Base-by-base conservation (phyloP, 2,113 vertebrate genomes). In the Plecturocebus donacophilus region DNA sequence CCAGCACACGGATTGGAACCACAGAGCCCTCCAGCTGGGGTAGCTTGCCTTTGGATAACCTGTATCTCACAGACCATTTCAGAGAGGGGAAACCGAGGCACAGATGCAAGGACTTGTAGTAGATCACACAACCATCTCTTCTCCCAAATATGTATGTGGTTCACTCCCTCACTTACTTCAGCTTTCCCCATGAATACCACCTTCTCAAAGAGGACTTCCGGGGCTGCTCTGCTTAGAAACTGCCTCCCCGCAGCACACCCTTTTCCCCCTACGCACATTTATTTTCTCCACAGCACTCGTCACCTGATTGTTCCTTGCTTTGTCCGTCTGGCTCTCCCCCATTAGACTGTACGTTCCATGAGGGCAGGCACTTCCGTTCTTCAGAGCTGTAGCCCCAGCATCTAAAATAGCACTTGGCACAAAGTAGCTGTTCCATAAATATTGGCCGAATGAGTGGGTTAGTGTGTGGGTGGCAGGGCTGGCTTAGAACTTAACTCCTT, bases 81-180 rank as follows among this genome's bases (percentile, higher is more conserved):
- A 45, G 76, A 93, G 70, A 49, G 6, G 81, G 81, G 56, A 93
- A 73, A 75, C 83, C 3, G 71, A 97, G 89, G 82, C n/a, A 40
- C 40, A 14, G 71, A 20, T 21, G 47, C 66, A 75, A 66, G 47
- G 92, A 45, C 47, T 49, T 49, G 0, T 0, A 35, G 20, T 30
- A 32, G 3, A 14, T 56, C 11, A 17, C 17, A 61, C 12, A 9
- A 30, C 6, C 81, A 82, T 20, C 71, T 86, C 73, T 40, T 80
- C 49, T 45, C 52, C 66, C 71, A 58, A 40, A 42, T 35, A 23
- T 4, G 20, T n/a, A 14, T 12, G 8, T 6, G 30, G 35, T 32
- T 8, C n/a, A 3, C 21, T 58, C 19, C 20, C 52, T 71, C 10
- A 2, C 54, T 66, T 76, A 56, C 12, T 9, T 56, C 12, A 47